phyloP scores from a whole-genome alignment of 1,140 invertebrate genomes.

The Ceratoteleas bidentatus region DNA sequence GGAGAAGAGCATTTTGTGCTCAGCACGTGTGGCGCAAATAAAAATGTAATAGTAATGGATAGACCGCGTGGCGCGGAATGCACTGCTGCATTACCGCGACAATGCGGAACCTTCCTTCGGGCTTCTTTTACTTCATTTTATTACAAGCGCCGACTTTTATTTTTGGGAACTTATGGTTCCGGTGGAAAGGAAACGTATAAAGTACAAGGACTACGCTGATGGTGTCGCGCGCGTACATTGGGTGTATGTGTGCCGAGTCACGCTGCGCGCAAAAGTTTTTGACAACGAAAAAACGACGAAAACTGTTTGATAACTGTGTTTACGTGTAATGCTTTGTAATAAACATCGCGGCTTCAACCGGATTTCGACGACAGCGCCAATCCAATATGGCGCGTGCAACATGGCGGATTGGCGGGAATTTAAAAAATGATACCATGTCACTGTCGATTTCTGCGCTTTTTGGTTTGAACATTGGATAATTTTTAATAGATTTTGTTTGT shows the following conservation, averaged over 20 bases:
- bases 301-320: constrained; percentile 12
- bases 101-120: constrained; percentile 65
- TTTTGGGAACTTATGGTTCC: constrained; percentile 64
- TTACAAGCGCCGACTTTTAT: constrained; percentile 69
- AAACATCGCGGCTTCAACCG: background rate
- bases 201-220: constrained; percentile 47
- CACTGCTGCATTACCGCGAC: constrained; percentile 69
- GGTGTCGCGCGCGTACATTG: constrained; percentile 2
- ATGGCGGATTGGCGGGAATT: background rate
- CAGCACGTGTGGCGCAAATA: constrained; percentile 67
- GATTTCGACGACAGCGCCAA: background rate
- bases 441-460: too few species aligned
- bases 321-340: constrained; percentile 23
- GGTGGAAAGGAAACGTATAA: constrained; percentile 61
- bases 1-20: constrained; percentile 53
- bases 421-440: background rate
- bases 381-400: background rate
- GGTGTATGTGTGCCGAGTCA: background rate
- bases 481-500: too few species aligned
- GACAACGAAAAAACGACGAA: background rate
- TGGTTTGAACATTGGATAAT: too few species aligned
- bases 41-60: constrained; percentile 73
- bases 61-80: constrained; percentile 67
- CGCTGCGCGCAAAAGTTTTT: constrained; percentile 9
- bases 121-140: constrained; percentile 70